Conservation (phyloP, 2,113 vertebrate genomes). For the Chroicocephalus ridibundus region DNA sequence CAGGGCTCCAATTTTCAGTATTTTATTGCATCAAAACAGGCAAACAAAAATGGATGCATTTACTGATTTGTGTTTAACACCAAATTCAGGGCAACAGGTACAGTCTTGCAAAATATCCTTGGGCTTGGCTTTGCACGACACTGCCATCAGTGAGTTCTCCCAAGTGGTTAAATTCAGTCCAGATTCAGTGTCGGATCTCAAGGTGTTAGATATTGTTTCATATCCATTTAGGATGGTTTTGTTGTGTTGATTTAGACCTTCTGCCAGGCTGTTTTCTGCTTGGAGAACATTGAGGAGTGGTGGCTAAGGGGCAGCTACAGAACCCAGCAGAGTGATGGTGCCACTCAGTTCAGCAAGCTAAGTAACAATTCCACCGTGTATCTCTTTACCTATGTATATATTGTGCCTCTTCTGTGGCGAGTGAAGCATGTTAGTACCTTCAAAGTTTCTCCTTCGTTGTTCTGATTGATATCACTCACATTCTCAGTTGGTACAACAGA, state of each 20-base stretch:
- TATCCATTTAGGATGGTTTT: not conserved
- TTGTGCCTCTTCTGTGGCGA: not conserved
- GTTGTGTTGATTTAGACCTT: not conserved
- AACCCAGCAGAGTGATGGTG: not conserved
- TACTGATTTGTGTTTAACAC: not conserved
- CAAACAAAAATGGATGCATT: not conserved
- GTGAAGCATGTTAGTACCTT: not conserved
- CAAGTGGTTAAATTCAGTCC: not conserved
- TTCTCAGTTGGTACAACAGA: not conserved
- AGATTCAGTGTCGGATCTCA: not conserved
- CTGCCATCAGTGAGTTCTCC: not conserved
- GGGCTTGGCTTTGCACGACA: not conserved
- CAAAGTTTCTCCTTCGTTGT: not conserved
- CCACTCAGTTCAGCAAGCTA: not conserved
- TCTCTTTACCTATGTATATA: not conserved
- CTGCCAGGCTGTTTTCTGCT: not conserved
- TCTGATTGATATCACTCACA: not conserved
- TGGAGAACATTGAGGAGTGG: not conserved
- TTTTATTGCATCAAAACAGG: not conserved
- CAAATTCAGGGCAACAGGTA: not conserved
- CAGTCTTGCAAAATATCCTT: not conserved
- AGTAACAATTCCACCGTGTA: accelerated
- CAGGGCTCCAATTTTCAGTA: not conserved
- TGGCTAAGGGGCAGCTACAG: not conserved
- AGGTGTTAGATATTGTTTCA: not conserved